Conservation (phyloP, 2,888 invertebrate species). For the Agonopterix arenella region DNA sequence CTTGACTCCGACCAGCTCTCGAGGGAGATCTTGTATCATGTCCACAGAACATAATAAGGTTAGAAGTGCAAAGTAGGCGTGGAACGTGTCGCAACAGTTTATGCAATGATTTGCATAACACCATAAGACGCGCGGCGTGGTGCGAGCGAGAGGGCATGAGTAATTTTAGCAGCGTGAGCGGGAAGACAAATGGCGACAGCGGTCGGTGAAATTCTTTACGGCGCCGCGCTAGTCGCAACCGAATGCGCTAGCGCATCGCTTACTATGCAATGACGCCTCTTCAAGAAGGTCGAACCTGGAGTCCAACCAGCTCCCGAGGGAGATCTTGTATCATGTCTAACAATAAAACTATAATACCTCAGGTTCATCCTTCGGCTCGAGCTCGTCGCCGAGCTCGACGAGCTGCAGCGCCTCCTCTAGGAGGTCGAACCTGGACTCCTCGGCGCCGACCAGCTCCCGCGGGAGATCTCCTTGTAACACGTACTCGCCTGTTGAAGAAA, state of each 20-base stretch:
- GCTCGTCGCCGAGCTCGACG: conserved; percentile 81
- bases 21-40: conserved; percentile 66
- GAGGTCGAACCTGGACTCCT: conserved; percentile 80
- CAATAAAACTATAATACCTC: conserved; percentile 37
- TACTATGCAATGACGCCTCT: conserved; percentile 62
- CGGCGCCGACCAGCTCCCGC: conserved; percentile 69
- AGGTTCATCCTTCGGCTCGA: conserved; percentile 69
- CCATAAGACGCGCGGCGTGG: too few relatives aligned
- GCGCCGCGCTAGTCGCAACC: too few relatives aligned
- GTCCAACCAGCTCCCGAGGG: conserved; percentile 73
- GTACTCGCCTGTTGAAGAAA: conserved; percentile 75
- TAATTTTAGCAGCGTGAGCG: too few relatives aligned
- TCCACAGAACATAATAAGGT: too few relatives aligned
- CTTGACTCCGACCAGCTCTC: conserved; percentile 76
- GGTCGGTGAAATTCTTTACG: too few relatives aligned
- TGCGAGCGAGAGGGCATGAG: too few relatives aligned
- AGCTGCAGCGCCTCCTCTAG: conserved; percentile 85
- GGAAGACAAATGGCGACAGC: too few relatives aligned
- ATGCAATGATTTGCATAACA: too few relatives aligned
- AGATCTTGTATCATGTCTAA: conserved; percentile 72
- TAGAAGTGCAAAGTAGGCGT: too few relatives aligned
- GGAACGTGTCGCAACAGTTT: too few relatives aligned
- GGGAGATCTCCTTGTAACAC: conserved; percentile 74
- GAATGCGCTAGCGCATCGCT: too few relatives aligned
- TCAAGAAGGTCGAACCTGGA: conserved; percentile 82